These are phyloP conservation scores for Darevskia nairensis DNA, from an alignment of 2,797 vertebrate genomes.

Conservation along the genomic window DNA sequence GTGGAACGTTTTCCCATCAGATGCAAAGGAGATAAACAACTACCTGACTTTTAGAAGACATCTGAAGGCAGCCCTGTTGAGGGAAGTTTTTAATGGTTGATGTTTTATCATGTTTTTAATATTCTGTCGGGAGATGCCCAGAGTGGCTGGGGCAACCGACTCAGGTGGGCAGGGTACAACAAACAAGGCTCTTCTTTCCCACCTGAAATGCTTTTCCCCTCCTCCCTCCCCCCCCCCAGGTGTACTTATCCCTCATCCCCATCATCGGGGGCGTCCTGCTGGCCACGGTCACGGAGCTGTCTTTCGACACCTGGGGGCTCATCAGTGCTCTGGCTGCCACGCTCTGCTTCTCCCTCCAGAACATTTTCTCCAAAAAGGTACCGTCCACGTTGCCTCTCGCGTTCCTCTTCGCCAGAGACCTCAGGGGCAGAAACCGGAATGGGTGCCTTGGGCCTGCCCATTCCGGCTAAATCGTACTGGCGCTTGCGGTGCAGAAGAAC, in stretches of 20 bases:
- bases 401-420: not conserved
- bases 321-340: constrained; percentile 96
- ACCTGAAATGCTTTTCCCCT: not conserved
- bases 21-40: no score
- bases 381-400: not conserved
- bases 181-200: not conserved
- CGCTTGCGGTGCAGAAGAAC: no score
- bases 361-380: constrained; percentile 99
- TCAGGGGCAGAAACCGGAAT: not conserved
- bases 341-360: constrained; percentile 97
- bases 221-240: constrained; percentile 72
- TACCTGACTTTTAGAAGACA: no score
- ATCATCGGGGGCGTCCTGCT: constrained; percentile 96
- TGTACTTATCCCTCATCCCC: constrained; percentile 95
- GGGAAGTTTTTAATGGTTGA: no score
- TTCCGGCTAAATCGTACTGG: not conserved
- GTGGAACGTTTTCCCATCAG: no score
- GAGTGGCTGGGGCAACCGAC: no score
- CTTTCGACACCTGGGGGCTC: constrained; percentile 93
- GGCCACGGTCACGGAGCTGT: constrained; percentile 94
- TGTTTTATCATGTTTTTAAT: no score
- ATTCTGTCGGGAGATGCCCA: no score
- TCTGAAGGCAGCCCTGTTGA: no score
- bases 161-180: no score
- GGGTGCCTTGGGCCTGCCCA: not conserved